phyloP scores from a whole-genome alignment of 2,113 vertebrate genomes.

The Tor tambroides region DNA sequence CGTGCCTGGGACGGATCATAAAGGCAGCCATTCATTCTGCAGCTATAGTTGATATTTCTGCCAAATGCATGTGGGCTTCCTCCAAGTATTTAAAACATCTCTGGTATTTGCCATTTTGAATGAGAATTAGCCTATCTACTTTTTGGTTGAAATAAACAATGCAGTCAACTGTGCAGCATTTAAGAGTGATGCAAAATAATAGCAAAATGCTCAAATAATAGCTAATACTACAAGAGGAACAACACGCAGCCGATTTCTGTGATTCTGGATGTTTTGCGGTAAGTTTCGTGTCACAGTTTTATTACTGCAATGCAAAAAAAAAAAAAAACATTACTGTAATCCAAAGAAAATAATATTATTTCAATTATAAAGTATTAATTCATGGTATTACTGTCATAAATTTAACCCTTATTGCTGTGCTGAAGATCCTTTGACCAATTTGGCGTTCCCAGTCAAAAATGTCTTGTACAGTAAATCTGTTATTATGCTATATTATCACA shows the following conservation, averaged over 20 bases:
- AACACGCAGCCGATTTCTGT: background rate
- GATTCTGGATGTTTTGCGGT: background rate
- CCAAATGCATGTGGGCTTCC: constrained; percentile 60
- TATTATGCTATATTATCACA: no score
- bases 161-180: background rate
- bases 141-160: constrained; percentile 17
- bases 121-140: background rate
- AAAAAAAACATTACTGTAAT: background rate
- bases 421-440: no score
- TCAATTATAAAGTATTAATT: background rate
- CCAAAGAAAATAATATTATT: background rate
- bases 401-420: no score
- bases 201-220: background rate
- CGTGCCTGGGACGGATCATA: constrained; percentile 72
- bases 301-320: background rate
- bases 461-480: no score
- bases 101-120: constrained; percentile 65
- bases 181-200: background rate
- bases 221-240: background rate
- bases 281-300: background rate
- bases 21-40: constrained; percentile 72
- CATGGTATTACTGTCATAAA: background rate
- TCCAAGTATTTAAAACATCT: constrained; percentile 71
- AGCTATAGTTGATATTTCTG: constrained; percentile 45
- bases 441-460: no score